phyloP scores from a whole-genome alignment of 2,113 vertebrate genomes.

The Ptychochromis oligacanthus region DNA sequence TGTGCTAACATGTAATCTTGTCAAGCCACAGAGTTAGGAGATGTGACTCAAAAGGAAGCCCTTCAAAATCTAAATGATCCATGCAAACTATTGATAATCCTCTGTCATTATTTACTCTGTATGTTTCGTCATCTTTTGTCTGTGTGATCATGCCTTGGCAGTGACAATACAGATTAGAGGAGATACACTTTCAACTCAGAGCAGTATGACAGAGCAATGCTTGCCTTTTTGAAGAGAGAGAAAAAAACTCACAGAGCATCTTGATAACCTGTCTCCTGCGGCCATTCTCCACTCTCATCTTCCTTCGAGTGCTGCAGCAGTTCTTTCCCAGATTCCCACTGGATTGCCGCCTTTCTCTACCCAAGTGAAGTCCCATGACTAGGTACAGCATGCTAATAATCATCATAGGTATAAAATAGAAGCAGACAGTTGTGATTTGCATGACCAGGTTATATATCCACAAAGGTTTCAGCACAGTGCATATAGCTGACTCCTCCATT shows the following conservation, averaged over 20 bases:
- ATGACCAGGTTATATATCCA: constrained; percentile 85
- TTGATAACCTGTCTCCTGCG: constrained; percentile 81
- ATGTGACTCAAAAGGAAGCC: neutral
- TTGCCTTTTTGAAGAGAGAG: neutral
- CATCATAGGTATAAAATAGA: constrained; percentile 81
- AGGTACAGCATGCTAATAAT: constrained; percentile 81
- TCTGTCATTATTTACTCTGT: neutral
- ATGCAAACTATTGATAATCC: neutral
- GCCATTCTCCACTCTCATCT: constrained; percentile 68
- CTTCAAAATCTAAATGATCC: constrained; percentile 27
- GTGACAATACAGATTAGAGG: constrained; percentile 15
- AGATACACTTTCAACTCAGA: neutral
- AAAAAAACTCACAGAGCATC: constrained; percentile 81
- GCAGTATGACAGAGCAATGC: neutral
- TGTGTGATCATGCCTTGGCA: constrained; percentile 32
- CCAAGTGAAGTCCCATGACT: constrained; percentile 77
- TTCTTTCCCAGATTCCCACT: constrained; percentile 56
- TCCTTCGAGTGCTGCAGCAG: constrained; percentile 58
- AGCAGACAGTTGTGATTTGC: constrained; percentile 83
- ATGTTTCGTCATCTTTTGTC: constrained; percentile 2
- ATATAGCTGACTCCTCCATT: constrained; percentile 80
- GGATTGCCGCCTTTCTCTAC: constrained; percentile 60
- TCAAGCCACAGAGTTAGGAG: neutral
- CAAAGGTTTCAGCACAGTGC: constrained; percentile 78
- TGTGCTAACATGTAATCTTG: neutral